Evolutionary conservation across 1,140 invertebrate species (phyloP), one percentile per base, ranked within the genome.

Genomic region (Mamestra configurata): DNA sequence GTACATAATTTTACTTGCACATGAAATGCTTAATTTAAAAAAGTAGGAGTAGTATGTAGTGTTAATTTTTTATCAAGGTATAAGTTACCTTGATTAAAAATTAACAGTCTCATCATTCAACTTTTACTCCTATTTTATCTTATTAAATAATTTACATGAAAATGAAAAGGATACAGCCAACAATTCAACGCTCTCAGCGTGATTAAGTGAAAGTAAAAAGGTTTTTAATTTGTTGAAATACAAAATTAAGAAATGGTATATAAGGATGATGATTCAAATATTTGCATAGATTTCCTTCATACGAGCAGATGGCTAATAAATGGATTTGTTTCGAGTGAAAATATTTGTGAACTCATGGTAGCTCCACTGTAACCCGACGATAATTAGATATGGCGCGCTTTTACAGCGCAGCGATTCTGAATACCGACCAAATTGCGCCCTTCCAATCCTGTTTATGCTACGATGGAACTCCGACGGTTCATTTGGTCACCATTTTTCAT

Each of bases 341-440:
- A 79, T 75, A 73, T 70, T 81, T 77, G 82, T 72, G 70, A 86
- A 82, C 86, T 85, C 87, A 84, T 89, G 81, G 85, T 88, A 90
- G 82, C 84, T 84, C 80, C 84, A 80, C 85, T 86, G 89, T 90
- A 89, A 88, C 92, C 86, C 89, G 86, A 93, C 90, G 86, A 90
- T 94, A 94, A 94, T 94, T 93, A 94, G 92, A 93, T 94, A 94
- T 84, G 90, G 91, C 93, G 91, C 87, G 92, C 91, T 94, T 93
- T 94, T 93, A 93, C 90, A 93, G 90, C 84, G 87, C 71, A 88
- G 86, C 89, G 86, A 84, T 86, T 92, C 86, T 93, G 91, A 93
- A 93, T 93, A 87, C 91, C 83, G 83, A 83, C 90, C 88, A 93
- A 94, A 94, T 94, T 93, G 93, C 92, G 90, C 92, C 92, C 92